A percentile compares a stretch with the other conserved stretches of the same genome.
These are phyloP conservation scores for Tetraodon nigroviridis DNA, from an alignment of 2,113 vertebrate genomes.

Conservation along the genomic window DNA sequence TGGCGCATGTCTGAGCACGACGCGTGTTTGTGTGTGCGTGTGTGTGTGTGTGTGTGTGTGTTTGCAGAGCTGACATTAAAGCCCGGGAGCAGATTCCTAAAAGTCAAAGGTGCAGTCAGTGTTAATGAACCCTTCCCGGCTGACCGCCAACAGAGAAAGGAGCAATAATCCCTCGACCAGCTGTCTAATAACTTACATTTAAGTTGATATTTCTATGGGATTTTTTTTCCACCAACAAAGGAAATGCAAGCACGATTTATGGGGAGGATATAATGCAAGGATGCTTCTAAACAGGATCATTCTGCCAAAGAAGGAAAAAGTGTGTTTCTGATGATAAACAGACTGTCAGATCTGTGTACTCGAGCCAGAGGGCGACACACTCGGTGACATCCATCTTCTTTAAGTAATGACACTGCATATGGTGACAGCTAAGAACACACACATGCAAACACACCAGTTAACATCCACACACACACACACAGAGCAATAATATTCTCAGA, in stretches of 20 bases:
- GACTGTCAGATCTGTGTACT: constrained; percentile 61
- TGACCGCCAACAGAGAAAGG: constrained; percentile 14
- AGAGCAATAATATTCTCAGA: constrained; percentile 44
- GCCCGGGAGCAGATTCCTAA: constrained; percentile 10
- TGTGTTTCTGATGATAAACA: constrained; percentile 63
- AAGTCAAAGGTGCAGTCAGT: constrained; percentile 6
- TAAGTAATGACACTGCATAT: constrained; percentile 56
- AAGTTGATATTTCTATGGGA: constrained; percentile 10
- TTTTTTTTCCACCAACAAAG: constrained; percentile 8
- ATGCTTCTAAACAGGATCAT: constrained; percentile 58
- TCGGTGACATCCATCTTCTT: constrained; percentile 67
- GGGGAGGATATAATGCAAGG: constrained; percentile 29
- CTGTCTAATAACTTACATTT: constrained; percentile 20
- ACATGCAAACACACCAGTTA: constrained; percentile 3
- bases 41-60: constrained; percentile 10
- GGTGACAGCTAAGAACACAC: constrained; percentile 32
- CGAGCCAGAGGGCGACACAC: constrained; percentile 66
- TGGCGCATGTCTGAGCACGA: constrained; percentile 37
- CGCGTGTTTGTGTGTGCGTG: background rate
- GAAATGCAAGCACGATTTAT: background rate
- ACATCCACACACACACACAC: constrained; percentile 36
- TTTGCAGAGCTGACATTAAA: constrained; percentile 10
- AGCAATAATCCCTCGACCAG: constrained; percentile 5
- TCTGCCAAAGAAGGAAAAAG: constrained; percentile 67
- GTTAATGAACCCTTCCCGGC: constrained; percentile 9